Evolutionary conservation across 2,113 vertebrate species (phyloP).

Genomic region (Sialia sialis): DNA sequence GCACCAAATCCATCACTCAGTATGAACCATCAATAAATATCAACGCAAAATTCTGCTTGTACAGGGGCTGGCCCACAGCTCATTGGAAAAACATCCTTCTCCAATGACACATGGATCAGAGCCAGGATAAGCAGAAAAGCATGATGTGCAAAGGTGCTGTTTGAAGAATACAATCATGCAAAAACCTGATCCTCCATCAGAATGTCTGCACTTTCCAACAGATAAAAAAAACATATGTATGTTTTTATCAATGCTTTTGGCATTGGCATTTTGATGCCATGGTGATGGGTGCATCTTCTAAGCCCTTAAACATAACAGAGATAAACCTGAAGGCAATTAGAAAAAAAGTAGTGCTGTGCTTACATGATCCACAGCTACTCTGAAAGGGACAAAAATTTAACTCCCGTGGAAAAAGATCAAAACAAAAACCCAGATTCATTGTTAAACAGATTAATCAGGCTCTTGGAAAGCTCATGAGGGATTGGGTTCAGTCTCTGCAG

Average conservation of each 20-base stretch:
- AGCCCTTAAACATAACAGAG: not conserved
- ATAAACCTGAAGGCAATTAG: not conserved
- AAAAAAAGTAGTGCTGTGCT: not conserved
- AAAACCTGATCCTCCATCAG: not conserved
- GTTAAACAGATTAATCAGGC: slow-evolving; percentile 26
- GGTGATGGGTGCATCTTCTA: not conserved
- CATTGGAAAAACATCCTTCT: not conserved
- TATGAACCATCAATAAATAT: not conserved
- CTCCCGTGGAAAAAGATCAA: not conserved
- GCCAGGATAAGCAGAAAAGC: not conserved
- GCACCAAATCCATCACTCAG: not conserved
- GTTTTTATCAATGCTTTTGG: not conserved
- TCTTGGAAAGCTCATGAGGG: slow-evolving; percentile 3
- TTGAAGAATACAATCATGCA: not conserved
- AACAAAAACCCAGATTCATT: not conserved
- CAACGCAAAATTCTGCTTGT: not conserved
- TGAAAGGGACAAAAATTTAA: not conserved
- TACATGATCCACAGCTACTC: not conserved
- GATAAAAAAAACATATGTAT: not conserved
- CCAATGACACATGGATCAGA: not conserved
- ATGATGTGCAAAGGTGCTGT: not conserved
- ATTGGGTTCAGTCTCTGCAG: slow-evolving; percentile 26
- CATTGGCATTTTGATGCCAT: not conserved
- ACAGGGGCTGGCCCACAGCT: not conserved
- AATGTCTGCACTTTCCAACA: not conserved